A percentile compares a stretch with the other conserved stretches of the same genome.
These are phyloP conservation scores for Lathamus discolor DNA, from an alignment of 2,113 vertebrate species.

Conservation along the genomic window DNA sequence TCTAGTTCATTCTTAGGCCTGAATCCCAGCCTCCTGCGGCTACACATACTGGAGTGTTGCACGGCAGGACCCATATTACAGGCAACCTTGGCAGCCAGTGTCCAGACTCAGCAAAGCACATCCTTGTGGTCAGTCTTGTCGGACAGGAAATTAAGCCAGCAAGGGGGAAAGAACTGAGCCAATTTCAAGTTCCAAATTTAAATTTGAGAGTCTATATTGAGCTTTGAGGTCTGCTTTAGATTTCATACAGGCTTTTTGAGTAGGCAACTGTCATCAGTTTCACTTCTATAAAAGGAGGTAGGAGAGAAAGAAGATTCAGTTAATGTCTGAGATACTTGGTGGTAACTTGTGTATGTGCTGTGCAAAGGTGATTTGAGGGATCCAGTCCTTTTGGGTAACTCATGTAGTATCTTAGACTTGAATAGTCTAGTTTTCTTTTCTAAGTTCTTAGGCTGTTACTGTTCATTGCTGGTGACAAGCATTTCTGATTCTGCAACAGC, in stretches of 20 bases:
- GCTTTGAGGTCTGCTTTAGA: background rate
- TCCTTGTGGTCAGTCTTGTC: background rate
- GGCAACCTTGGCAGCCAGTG: background rate
- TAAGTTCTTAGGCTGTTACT: background rate
- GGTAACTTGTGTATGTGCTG: background rate
- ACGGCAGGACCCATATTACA: background rate
- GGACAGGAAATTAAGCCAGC: background rate
- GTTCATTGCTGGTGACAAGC: background rate
- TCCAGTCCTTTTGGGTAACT: background rate
- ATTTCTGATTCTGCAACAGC: background rate
- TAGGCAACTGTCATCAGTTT: background rate
- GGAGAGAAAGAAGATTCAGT: background rate
- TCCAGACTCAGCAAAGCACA: background rate
- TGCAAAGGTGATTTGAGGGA: background rate
- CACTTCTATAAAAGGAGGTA: background rate
- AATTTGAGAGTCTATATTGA: background rate
- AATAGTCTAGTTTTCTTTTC: background rate
- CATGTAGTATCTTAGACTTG: background rate
- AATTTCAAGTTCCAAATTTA: background rate
- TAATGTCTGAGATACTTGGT: background rate
- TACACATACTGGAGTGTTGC: accelerated
- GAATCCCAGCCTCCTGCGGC: background rate
- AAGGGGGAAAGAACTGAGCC: background rate
- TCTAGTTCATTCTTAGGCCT: background rate
- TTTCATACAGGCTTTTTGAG: background rate